A percentile compares a stretch with the other conserved stretches of the same genome.
Evolutionary conservation across 2,113 vertebrate species (phyloP).

Genomic region (Prunella himalayana): DNA sequence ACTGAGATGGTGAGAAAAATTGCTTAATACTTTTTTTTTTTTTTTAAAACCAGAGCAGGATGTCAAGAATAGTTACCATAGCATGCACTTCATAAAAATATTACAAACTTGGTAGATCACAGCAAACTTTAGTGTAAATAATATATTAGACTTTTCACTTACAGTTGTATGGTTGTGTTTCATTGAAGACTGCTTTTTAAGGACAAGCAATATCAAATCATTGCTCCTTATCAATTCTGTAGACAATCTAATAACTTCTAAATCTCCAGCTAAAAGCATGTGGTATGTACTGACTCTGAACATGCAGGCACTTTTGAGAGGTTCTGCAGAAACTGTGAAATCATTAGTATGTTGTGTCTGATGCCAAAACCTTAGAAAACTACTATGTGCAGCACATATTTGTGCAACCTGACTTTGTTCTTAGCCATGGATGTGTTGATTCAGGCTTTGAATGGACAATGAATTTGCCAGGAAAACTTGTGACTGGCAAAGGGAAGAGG

Average conservation of each 20-base stretch:
- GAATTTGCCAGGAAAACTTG: rapidly evolving
- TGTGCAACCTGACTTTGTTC: not conserved
- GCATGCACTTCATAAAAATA: not conserved
- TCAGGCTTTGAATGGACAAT: not conserved
- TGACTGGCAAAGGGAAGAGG: not conserved
- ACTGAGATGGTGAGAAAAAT: not conserved
- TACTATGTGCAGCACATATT: not conserved
- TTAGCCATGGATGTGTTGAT: not conserved
- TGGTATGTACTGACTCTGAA: not conserved
- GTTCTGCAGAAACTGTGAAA: not conserved
- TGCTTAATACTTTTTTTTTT: not conserved
- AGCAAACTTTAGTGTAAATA: not conserved
- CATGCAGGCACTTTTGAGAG: not conserved
- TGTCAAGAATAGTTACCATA: not conserved
- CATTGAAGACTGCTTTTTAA: not conserved
- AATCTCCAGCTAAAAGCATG: not conserved
- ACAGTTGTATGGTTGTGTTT: not conserved
- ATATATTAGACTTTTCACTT: not conserved
- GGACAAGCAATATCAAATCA: not conserved
- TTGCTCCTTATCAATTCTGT: not conserved
- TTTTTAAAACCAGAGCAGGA: not conserved
- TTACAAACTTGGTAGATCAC: not conserved
- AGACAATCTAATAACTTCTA: not conserved
- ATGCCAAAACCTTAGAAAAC: not conserved
- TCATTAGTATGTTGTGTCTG: not conserved